Evolutionary conservation across 2,888 invertebrate species (phyloP).

Genomic region (Himalopsyche anomala): DNA sequence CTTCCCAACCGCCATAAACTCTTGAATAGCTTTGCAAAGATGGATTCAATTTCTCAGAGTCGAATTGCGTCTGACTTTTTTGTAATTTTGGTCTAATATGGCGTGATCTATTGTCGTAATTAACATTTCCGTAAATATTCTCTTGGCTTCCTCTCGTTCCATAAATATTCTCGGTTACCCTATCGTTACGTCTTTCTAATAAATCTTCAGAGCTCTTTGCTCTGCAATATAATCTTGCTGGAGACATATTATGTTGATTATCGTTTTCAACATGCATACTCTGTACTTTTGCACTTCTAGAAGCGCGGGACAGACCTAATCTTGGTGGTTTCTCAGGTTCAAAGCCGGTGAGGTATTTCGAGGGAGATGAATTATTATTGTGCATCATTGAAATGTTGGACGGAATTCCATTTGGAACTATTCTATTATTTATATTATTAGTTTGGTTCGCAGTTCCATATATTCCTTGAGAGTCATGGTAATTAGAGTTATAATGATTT

Average conservation of each 20-base stretch:
- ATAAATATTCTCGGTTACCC: conserved; percentile 47
- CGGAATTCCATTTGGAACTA: conserved; percentile 47
- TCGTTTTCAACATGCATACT: conserved; percentile 75
- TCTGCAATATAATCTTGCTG: conserved; percentile 74
- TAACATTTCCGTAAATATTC: conserved; percentile 56
- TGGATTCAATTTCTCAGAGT: conserved; percentile 51
- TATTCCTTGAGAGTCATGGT: conserved; percentile 53
- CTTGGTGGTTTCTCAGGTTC: conserved; percentile 77
- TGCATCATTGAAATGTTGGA: not conserved
- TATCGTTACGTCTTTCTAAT: conserved; percentile 54
- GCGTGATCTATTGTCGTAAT: conserved; percentile 49
- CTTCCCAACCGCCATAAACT: conserved; percentile 81
- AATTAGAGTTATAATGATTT: conserved; percentile 54
- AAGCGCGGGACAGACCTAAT: conserved; percentile 74
- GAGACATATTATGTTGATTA: conserved; percentile 69
- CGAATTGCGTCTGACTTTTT: conserved; percentile 43
- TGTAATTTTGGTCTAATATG: conserved; percentile 52
- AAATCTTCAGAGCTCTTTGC: conserved; percentile 75
- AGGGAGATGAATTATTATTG: conserved; percentile 69
- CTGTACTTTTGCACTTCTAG: conserved; percentile 75
- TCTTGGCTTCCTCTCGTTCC: conserved; percentile 54
- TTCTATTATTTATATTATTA: conserved; percentile 39
- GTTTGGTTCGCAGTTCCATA: conserved; percentile 53
- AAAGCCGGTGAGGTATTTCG: conserved; percentile 75
- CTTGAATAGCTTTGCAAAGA: conserved; percentile 77